These are phyloP conservation scores for Aldrovandia affinis DNA, from an alignment of 2,797 vertebrate genomes.

Conservation along the genomic window DNA sequence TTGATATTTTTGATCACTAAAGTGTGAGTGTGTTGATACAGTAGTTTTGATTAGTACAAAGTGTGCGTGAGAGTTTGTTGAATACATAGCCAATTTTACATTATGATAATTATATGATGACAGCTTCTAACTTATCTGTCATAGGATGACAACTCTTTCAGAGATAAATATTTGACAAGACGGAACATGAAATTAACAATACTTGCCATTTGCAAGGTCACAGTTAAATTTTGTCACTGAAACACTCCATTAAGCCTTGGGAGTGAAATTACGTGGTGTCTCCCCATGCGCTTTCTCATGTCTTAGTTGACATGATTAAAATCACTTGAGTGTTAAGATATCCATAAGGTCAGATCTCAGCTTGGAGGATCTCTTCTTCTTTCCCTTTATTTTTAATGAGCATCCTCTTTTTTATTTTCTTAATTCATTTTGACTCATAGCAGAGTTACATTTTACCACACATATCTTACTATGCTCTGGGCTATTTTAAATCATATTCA, in stretches of 20 bases:
- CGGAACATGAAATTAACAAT: constrained; percentile 8
- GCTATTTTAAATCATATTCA: constrained; percentile 14
- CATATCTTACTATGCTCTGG: neutral
- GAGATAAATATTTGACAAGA: neutral
- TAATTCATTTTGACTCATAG: neutral
- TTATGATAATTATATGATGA: neutral
- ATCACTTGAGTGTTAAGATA: constrained; percentile 17
- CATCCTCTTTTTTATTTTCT: neutral
- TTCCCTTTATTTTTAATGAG: constrained; percentile 29
- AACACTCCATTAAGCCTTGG: neutral
- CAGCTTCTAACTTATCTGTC: neutral
- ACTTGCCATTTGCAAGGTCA: neutral
- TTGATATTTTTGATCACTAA: too few species aligned
- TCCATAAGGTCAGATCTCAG: constrained; percentile 4
- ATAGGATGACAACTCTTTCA: neutral
- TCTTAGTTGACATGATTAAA: constrained; percentile 7
- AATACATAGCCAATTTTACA: neutral
- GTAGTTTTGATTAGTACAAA: neutral
- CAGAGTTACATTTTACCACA: neutral
- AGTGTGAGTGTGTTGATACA: neutral
- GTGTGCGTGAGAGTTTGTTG: too few species aligned
- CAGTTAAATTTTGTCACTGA: neutral
- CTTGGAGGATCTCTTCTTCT: constrained; percentile 6
- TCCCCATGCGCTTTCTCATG: neutral
- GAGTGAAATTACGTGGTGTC: neutral